These are phyloP conservation scores for Balanococcus diminutus DNA, from an alignment of 2,888 invertebrate species.

Conservation along the genomic window DNA sequence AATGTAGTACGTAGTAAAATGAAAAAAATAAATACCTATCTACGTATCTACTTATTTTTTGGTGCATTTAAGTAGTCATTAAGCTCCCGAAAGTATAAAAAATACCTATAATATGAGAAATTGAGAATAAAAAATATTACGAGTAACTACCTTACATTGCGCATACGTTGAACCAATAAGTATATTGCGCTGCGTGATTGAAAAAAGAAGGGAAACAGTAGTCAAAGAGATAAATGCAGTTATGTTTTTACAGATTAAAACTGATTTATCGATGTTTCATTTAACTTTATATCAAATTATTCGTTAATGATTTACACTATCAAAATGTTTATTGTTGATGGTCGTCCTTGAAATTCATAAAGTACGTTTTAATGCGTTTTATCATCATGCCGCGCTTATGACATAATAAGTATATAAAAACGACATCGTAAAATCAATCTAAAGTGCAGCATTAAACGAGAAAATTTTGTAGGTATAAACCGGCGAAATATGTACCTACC, in stretches of 20 bases:
- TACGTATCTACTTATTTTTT: neutral
- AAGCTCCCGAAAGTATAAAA: too few species aligned
- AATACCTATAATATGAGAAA: too few species aligned
- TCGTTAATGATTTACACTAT: neutral
- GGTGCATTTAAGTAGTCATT: neutral
- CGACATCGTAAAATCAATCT: neutral
- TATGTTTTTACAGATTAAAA: neutral
- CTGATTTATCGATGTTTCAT: slow-evolving; percentile 20
- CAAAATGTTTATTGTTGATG: neutral
- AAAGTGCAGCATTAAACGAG: neutral
- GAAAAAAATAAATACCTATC: too few species aligned
- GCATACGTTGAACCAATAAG: neutral
- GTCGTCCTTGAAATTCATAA: slow-evolving; percentile 19
- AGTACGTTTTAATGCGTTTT: neutral
- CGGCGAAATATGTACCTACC: neutral
- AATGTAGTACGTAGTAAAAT: too few species aligned
- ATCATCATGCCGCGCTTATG: neutral
- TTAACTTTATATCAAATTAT: slow-evolving; percentile 4
- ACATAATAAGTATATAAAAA: neutral
- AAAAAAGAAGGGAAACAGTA: neutral
- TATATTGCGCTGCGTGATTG: neutral
- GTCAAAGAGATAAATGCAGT: neutral
- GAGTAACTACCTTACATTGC: too few species aligned
- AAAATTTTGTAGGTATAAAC: neutral
- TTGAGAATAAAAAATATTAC: too few species aligned